phyloP scores from a whole-genome alignment of 2,797 vertebrate species.

The Poeciliopsis presidionis region DNA sequence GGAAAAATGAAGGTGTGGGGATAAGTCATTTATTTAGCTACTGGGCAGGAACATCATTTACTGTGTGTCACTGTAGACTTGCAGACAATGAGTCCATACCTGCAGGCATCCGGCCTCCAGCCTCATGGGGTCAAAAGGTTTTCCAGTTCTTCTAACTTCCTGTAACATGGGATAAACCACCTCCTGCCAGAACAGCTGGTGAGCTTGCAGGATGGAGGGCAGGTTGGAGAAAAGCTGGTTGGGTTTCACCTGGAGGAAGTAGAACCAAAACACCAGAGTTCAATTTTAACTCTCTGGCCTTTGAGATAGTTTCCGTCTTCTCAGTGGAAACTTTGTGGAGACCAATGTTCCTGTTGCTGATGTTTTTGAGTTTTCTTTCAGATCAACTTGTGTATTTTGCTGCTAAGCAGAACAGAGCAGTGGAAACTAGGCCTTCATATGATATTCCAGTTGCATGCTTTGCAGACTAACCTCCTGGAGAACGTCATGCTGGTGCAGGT shows the following conservation, averaged over 20 bases:
- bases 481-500: constrained; percentile 72
- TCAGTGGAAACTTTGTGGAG: constrained; percentile 51
- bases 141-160: constrained; percentile 74
- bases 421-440: constrained; percentile 38
- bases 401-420: constrained; percentile 34
- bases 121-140: constrained; percentile 82
- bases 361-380: constrained; percentile 25
- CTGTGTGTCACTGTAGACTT: constrained; percentile 5
- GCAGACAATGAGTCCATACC: constrained; percentile 62
- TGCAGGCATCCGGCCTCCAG: constrained; percentile 83
- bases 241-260: constrained; percentile 69
- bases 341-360: constrained; percentile 56
- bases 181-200: constrained; percentile 85
- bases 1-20: neutral
- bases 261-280: constrained; percentile 12
- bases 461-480: constrained; percentile 78
- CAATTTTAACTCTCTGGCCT: constrained; percentile 19
- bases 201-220: constrained; percentile 78
- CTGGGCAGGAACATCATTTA: neutral
- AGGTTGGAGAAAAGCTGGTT: constrained; percentile 85
- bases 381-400: constrained; percentile 45
- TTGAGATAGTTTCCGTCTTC: constrained; percentile 47
- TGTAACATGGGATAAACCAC: constrained; percentile 82
- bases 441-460: constrained; percentile 17
- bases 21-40: neutral